These are phyloP conservation scores for Drosophila punjabiensis DNA, from an alignment of 1,140 invertebrate species.

Conservation along the genomic window DNA sequence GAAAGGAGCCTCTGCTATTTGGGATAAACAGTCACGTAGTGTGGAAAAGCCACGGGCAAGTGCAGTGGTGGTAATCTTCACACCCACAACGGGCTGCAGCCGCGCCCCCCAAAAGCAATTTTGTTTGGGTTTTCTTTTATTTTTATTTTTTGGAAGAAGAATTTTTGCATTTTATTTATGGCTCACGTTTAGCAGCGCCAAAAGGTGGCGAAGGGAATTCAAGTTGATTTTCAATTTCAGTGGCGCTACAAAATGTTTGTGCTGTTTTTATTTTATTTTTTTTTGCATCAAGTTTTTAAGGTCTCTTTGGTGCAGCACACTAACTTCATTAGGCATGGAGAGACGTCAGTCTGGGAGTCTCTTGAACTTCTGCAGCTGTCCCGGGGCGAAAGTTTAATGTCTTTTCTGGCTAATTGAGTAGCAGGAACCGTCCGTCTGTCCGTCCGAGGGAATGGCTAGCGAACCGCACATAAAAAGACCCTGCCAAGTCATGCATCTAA, in stretches of 20 bases:
- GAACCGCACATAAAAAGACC: constrained; percentile 58
- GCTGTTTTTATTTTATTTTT: constrained; percentile 6
- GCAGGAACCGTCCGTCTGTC: constrained; percentile 29
- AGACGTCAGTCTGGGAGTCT: constrained; percentile 38
- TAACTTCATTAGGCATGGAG: constrained; percentile 66
- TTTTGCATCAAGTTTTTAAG: constrained; percentile 17
- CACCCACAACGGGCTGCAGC: background rate
- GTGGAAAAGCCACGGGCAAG: constrained; percentile 37
- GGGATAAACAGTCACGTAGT: constrained; percentile 72
- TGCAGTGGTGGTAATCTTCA: constrained; percentile 28
- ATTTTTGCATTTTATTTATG: constrained; percentile 79
- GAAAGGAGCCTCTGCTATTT: background rate
- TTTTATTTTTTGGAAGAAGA: constrained; percentile 13
- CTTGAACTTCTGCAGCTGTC: constrained; percentile 48
- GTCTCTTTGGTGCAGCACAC: constrained; percentile 37
- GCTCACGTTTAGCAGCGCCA: constrained; percentile 67
- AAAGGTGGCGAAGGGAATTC: constrained; percentile 33
- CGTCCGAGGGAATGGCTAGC: constrained; percentile 1
- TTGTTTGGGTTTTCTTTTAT: constrained; percentile 50
- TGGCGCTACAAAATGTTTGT: constrained; percentile 64
- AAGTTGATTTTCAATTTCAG: constrained; percentile 75
- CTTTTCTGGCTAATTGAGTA: constrained; percentile 82
- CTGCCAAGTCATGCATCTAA: constrained; percentile 81
- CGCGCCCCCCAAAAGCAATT: constrained; percentile 58
- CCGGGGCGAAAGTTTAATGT: constrained; percentile 76